A percentile compares a stretch with the other conserved stretches of the same genome.
Conservation (phyloP, 2,113 vertebrate genomes). For the zebrafish (Danio rerio) region DNA sequence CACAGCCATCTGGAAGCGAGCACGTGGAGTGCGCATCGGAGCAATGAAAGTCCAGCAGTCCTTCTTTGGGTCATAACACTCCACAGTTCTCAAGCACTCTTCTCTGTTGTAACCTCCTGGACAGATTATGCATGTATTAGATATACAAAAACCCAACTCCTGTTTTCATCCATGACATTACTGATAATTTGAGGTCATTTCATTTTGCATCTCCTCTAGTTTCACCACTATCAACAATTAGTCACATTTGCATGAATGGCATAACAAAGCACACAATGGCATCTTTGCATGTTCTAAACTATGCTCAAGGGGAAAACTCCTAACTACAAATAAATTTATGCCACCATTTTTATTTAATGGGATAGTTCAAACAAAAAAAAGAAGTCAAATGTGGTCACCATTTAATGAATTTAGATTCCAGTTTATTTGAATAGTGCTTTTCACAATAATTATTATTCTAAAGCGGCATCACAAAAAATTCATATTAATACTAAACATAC, state of each 20-base stretch:
- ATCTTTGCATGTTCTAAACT: neutral
- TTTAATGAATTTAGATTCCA: no score
- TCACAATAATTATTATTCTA: no score
- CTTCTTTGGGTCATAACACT: constrained; percentile 89
- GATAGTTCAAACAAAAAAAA: no score
- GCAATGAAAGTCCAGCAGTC: constrained; percentile 93
- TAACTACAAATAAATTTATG: no score
- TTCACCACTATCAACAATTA: neutral
- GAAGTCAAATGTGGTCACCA: no score
- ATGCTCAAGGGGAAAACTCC: no score
- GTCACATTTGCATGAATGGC: neutral
- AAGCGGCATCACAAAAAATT: no score
- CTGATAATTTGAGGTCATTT: neutral
- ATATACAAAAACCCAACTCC: neutral
- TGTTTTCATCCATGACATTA: neutral
- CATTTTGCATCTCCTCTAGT: neutral
- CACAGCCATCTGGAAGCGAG: constrained; percentile 97
- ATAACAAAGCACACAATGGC: neutral
- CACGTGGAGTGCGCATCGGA: constrained; percentile 93
- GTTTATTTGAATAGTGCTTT: no score
- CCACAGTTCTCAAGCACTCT: constrained; percentile 95
- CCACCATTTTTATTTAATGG: no score
- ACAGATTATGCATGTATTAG: neutral
- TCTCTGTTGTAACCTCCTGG: constrained; percentile 96
- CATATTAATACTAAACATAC: no score